Conservation (phyloP, 2,113 vertebrate species). For the Clinocottus analis region DNA sequence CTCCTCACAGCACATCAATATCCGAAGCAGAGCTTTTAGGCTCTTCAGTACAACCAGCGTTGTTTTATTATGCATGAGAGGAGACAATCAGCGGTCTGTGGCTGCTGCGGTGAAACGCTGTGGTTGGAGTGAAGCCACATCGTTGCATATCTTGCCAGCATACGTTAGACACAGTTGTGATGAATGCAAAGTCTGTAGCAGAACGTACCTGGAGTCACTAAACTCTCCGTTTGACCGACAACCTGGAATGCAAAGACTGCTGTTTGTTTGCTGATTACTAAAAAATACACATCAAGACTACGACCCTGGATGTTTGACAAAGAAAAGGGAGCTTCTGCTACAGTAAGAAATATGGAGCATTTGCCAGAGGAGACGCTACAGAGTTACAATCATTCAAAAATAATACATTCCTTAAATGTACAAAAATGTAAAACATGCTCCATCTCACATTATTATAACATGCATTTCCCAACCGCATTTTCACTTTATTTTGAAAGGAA, state of each 20-base stretch:
- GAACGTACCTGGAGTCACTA: constrained; percentile 6
- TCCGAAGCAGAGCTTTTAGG: constrained; percentile 54
- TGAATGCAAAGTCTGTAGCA: constrained; percentile 23
- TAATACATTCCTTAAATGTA: neutral
- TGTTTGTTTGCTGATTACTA: constrained; percentile 27
- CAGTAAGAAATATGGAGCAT: neutral
- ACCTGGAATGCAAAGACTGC: constrained; percentile 19
- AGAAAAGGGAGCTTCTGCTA: neutral
- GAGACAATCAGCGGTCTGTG: constrained; percentile 64
- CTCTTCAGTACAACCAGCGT: constrained; percentile 32
- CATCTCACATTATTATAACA: neutral
- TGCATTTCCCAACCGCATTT: neutral
- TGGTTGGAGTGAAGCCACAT: constrained; percentile 62
- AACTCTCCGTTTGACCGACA: constrained; percentile 32
- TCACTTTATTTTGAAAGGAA: neutral
- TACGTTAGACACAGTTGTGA: constrained; percentile 34
- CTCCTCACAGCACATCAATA: constrained; percentile 46
- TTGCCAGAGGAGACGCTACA: neutral
- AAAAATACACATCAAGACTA: neutral
- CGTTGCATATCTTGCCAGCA: constrained; percentile 50
- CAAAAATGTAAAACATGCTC: neutral
- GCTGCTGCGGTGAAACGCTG: constrained; percentile 46
- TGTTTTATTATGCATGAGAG: constrained; percentile 75
- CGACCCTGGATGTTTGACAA: neutral
- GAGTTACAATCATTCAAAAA: neutral